Percentiles rank a stretch among this genome's conserved stretches.
These are phyloP conservation scores for Embidobia sp. DNA, from an alignment of 2,888 invertebrate genomes.

Conservation along the genomic window DNA sequence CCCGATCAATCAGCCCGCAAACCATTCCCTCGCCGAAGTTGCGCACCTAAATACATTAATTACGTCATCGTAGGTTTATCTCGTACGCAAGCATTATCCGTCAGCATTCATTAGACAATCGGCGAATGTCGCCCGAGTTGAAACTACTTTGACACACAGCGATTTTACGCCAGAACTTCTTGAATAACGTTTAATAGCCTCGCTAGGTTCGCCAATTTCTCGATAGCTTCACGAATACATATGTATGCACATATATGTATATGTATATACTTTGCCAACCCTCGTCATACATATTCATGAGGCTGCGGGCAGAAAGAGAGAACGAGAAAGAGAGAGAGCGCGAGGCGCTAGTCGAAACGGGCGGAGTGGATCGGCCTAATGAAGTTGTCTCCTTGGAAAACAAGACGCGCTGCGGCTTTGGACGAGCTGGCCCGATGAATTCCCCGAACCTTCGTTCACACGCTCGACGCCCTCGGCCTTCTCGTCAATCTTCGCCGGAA, in stretches of 20 bases:
- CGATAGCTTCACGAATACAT: slow-evolving; percentile 38
- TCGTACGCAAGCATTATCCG: slow-evolving; percentile 48
- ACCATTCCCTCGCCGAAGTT: slow-evolving; percentile 16
- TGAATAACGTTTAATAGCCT: slow-evolving; percentile 62
- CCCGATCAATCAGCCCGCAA: slow-evolving; percentile 33
- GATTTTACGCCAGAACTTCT: slow-evolving; percentile 60
- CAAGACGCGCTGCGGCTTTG: slow-evolving; percentile 74
- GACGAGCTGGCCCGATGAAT: slow-evolving; percentile 63
- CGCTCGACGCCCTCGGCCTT: slow-evolving; percentile 62
- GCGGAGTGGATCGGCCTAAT: slow-evolving; percentile 78
- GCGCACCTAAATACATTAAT: slow-evolving; percentile 47
- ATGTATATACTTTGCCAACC: slow-evolving; percentile 37
- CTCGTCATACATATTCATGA: slow-evolving; percentile 78
- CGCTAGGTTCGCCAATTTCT: slow-evolving; percentile 56
- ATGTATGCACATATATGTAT: slow-evolving; percentile 31
- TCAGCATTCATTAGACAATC: slow-evolving; percentile 62
- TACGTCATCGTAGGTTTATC: slow-evolving; percentile 46
- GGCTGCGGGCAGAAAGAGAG: slow-evolving; percentile 11
- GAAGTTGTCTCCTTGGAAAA: slow-evolving; percentile 80
- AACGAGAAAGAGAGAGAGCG: slow-evolving; percentile 8
- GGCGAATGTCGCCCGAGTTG: slow-evolving; percentile 53
- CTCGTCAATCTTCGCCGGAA: slow-evolving; percentile 66
- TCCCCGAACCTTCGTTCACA: slow-evolving; percentile 68
- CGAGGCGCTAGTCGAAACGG: slow-evolving; percentile 73
- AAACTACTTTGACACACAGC: slow-evolving; percentile 58